Conservation (phyloP, 2,113 vertebrate genomes). For the Channa argus region DNA sequence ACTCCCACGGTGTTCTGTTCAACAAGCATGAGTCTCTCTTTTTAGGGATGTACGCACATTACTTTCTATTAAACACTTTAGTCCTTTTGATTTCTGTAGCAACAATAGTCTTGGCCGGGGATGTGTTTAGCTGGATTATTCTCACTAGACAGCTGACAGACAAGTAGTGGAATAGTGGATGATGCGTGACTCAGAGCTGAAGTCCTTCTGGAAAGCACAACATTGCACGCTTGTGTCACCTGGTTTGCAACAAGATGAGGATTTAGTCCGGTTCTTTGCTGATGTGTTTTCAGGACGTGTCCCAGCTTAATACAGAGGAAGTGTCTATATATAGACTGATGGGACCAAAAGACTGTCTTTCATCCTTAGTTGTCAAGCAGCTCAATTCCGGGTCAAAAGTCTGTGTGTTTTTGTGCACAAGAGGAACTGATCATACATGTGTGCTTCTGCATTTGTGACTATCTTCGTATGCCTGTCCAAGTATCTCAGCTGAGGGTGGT, state of each 20-base stretch:
- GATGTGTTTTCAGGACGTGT: slow-evolving; percentile 60
- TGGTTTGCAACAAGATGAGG: slow-evolving; percentile 31
- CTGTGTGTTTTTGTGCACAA: slow-evolving; percentile 26
- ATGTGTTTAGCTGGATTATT: slow-evolving; percentile 3
- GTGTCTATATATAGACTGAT: slow-evolving; percentile 66
- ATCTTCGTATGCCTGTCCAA: slow-evolving; percentile 4
- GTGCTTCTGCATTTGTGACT: slow-evolving; percentile 31
- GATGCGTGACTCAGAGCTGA: neutral
- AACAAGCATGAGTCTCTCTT: slow-evolving; percentile 9
- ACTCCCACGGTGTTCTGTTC: slow-evolving; percentile 12
- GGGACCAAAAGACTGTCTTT: slow-evolving; percentile 50
- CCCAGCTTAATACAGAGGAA: slow-evolving; percentile 59
- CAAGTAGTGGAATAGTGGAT: neutral
- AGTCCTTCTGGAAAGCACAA: slow-evolving; percentile 18
- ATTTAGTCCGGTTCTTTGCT: slow-evolving; percentile 5
- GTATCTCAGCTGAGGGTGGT: neutral
- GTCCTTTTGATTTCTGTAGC: slow-evolving; percentile 8
- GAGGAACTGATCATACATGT: slow-evolving; percentile 25
- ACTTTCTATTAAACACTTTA: slow-evolving; percentile 2
- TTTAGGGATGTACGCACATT: neutral
- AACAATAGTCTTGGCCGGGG: neutral
- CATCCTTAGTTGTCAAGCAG: slow-evolving; percentile 43
- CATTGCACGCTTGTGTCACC: slow-evolving; percentile 21
- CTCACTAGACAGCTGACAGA: neutral
- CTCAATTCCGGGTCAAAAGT: slow-evolving; percentile 50